A percentile compares a stretch with the other conserved stretches of the same genome.
Evolutionary conservation across 2,113 vertebrate genomes (phyloP).

Genomic region (Ptyas mucosa): DNA sequence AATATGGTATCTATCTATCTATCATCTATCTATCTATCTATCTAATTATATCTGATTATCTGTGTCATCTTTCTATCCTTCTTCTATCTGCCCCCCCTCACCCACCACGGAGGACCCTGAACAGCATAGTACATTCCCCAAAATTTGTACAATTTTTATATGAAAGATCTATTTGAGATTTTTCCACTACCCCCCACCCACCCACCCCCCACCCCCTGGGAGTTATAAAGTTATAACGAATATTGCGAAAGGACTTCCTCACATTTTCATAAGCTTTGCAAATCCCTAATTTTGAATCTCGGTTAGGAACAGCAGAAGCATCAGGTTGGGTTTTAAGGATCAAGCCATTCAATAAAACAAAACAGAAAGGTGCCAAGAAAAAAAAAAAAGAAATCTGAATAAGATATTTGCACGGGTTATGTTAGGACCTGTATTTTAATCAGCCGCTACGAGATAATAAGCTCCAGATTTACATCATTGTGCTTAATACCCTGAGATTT

Average conservation of each 20-base stretch:
- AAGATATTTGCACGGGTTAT: neutral
- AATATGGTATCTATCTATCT: too few species aligned
- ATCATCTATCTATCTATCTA: too few species aligned
- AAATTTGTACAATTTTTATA: neutral
- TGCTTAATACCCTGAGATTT: neutral
- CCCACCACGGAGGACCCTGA: neutral
- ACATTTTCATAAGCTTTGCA: neutral
- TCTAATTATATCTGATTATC: neutral
- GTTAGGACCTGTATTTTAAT: neutral
- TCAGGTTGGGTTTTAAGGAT: neutral
- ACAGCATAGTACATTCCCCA: neutral
- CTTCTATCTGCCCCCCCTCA: neutral
- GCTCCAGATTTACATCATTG: neutral
- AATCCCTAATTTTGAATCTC: neutral
- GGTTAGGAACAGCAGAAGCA: neutral
- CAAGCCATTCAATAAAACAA: neutral
- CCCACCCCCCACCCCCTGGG: neutral
- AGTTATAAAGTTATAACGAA: neutral
- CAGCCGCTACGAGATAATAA: neutral
- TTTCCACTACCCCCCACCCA: too few species aligned
- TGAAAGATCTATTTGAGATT: neutral
- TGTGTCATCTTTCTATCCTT: neutral
- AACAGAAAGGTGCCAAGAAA: neutral
- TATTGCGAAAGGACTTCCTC: neutral
- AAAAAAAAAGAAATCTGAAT: neutral